Evolutionary conservation across 2,797 vertebrate species (phyloP).

Genomic region (Moxostoma hubbsi): DNA sequence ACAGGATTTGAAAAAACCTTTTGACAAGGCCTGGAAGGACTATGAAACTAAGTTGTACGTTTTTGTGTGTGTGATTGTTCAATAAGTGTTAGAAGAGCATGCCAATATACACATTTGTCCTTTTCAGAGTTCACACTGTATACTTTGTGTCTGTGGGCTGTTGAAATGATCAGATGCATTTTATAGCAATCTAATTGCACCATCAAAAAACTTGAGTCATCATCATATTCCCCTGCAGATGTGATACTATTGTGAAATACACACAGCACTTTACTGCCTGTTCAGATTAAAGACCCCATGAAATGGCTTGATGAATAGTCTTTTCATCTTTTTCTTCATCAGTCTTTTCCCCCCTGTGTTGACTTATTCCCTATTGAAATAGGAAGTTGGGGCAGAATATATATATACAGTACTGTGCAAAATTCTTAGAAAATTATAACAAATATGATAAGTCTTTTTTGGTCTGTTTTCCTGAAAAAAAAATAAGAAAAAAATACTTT

Average conservation of each 20-base stretch:
- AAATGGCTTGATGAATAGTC: too few species aligned
- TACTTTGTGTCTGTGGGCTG: background rate
- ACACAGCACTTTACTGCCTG: background rate
- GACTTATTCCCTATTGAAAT: too few species aligned
- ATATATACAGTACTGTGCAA: too few species aligned
- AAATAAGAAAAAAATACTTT: too few species aligned
- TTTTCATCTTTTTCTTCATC: too few species aligned
- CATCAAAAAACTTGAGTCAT: constrained; percentile 7
- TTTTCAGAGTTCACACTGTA: constrained; percentile 2
- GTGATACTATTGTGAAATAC: constrained; percentile 1
- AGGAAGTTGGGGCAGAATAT: too few species aligned
- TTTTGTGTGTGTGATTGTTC: constrained; percentile 18
- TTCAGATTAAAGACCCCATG: background rate
- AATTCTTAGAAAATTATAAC: too few species aligned
- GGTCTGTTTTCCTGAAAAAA: too few species aligned
- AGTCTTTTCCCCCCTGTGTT: too few species aligned
- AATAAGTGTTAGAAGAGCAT: background rate
- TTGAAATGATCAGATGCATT: constrained; percentile 20
- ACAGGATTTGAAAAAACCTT: constrained; percentile 98
- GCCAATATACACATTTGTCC: background rate
- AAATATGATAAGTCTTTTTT: too few species aligned
- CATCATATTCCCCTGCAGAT: background rate
- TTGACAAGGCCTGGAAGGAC: constrained; percentile 99
- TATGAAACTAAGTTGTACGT: constrained; percentile 99
- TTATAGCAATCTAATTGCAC: constrained; percentile 5